Percentiles rank a stretch among this genome's conserved stretches.
Conservation (phyloP, 1,140 invertebrate genomes). For the Caenorhabditis remanei region DNA sequence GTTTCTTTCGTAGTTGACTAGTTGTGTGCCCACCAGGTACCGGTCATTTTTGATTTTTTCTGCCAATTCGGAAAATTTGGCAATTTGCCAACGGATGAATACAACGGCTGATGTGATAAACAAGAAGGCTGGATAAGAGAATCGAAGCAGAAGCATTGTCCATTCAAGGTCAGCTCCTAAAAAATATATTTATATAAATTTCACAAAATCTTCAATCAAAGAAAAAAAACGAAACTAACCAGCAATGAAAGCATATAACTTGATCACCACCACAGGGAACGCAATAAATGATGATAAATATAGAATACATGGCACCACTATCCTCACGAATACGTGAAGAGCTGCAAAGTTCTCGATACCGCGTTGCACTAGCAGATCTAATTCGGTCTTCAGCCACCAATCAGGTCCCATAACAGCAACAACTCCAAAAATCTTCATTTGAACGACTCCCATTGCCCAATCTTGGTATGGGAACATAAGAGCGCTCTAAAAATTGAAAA, state of each 20-base stretch:
- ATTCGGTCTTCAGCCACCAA: conserved; percentile 89
- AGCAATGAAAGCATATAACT: conserved; percentile 67
- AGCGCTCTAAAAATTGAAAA: conserved; percentile 82
- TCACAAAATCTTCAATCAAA: neutral
- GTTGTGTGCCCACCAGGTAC: conserved; percentile 90
- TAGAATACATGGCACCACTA: conserved; percentile 90
- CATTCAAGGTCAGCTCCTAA: conserved; percentile 80
- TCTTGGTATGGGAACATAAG: conserved; percentile 84
- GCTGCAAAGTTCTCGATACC: conserved; percentile 93
- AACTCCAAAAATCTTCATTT: conserved; percentile 97
- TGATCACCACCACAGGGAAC: conserved; percentile 59
- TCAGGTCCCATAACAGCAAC: conserved; percentile 97
- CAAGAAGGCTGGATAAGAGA: conserved; percentile 91
- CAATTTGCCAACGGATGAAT: conserved; percentile 85
- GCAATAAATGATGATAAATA: conserved; percentile 70
- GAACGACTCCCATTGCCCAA: conserved; percentile 95
- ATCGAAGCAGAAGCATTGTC: conserved; percentile 86
- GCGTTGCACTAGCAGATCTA: conserved; percentile 90
- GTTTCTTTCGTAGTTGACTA: conserved; percentile 90
- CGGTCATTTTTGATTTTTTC: conserved; percentile 98
- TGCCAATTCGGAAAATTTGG: conserved; percentile 92
- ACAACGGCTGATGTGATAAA: conserved; percentile 83
- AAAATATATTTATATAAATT: conserved; percentile 8
- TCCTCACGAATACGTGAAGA: conserved; percentile 86
- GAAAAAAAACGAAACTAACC: conserved; percentile 61